phyloP scores from a whole-genome alignment of 2,797 vertebrate species.

The Ctenochaetus hawaiiensis region DNA sequence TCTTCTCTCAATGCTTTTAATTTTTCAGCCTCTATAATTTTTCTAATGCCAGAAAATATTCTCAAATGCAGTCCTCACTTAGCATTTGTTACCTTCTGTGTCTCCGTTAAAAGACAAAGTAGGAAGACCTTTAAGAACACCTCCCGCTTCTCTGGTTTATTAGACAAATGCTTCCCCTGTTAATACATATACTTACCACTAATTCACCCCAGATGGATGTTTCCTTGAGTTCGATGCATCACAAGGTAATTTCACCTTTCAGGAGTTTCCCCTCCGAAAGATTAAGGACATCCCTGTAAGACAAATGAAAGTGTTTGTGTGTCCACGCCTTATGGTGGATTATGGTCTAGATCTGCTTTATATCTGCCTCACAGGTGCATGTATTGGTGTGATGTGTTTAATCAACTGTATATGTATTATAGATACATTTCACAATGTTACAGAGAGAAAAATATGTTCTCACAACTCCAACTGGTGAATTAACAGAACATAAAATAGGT shows the following conservation, averaged over 20 bases:
- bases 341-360: slow-evolving; percentile 13
- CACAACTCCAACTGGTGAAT: no score
- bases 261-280: slow-evolving; percentile 14
- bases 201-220: slow-evolving; percentile 4
- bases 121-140: not conserved
- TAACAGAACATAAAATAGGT: no score
- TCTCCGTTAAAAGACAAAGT: not conserved
- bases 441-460: not conserved
- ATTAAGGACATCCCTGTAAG: not conserved
- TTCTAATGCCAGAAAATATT: not conserved
- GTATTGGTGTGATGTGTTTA: not conserved
- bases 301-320: slow-evolving; percentile 2
- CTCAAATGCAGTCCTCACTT: slow-evolving; percentile 5
- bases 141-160: not conserved
- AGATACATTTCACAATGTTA: no score
- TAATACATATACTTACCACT: not conserved
- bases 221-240: slow-evolving; percentile 2
- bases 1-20: slow-evolving; percentile 35
- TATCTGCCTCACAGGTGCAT: not conserved
- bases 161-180: not conserved
- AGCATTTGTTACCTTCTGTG: not conserved
- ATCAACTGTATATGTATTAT: not conserved
- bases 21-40: slow-evolving; percentile 5
- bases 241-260: slow-evolving; percentile 21
- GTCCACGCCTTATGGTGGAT: not conserved